Evolutionary conservation across 2,113 vertebrate species (phyloP).

Genomic region (Callipepla squamata): DNA sequence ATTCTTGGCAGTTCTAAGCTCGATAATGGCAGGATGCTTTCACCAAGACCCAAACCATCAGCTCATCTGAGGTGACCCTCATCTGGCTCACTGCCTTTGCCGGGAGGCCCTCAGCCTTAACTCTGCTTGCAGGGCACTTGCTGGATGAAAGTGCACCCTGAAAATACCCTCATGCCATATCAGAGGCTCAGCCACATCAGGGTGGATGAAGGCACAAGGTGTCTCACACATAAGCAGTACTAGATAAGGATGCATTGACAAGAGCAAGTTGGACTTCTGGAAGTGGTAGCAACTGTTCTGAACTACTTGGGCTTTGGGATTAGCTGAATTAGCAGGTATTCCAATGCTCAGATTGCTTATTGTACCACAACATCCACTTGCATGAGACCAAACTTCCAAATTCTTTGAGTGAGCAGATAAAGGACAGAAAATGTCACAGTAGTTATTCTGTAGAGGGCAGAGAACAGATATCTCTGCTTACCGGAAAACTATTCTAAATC

Average conservation of each 20-base stretch:
- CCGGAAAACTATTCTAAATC: conserved; percentile 16
- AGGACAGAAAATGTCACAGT: background rate
- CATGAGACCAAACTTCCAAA: background rate
- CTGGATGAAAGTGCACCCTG: background rate
- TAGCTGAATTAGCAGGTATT: background rate
- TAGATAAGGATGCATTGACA: background rate
- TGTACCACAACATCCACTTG: background rate
- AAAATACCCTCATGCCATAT: background rate
- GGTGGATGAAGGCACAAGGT: background rate
- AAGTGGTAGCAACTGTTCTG: background rate
- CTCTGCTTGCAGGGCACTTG: fast-evolving
- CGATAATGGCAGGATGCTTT: background rate
- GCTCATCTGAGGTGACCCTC: fast-evolving
- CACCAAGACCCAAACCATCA: background rate
- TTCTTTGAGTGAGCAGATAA: background rate
- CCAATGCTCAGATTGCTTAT: background rate
- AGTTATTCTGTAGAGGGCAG: background rate
- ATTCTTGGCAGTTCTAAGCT: background rate
- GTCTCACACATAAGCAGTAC: background rate
- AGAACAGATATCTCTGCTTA: conserved; percentile 12
- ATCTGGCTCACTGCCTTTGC: background rate
- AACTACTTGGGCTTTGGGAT: background rate
- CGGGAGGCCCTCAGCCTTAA: background rate
- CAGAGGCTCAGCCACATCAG: background rate
- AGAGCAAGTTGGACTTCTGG: background rate